Conservation (phyloP, 2,113 vertebrate genomes). For the Anarrhichthys ocellatus region DNA sequence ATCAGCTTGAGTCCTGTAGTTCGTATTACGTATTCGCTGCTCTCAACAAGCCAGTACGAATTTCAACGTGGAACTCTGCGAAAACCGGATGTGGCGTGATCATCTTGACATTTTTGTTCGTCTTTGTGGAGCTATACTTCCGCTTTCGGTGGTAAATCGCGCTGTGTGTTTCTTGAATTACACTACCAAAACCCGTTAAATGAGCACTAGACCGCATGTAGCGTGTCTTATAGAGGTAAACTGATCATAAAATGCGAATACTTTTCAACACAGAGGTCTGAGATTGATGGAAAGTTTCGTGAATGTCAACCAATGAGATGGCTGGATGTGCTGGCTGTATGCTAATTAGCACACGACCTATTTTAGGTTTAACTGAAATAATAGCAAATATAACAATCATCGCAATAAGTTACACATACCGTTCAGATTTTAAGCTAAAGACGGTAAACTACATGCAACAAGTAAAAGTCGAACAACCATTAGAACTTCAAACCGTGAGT, state of each 20-base stretch:
- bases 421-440: fast-evolving
- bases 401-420: fast-evolving
- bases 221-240: fast-evolving
- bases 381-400: fast-evolving
- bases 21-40: fast-evolving
- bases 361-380: not conserved
- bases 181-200: not conserved
- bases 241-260: not conserved
- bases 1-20: fast-evolving
- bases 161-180: not conserved
- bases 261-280: fast-evolving
- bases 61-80: not conserved
- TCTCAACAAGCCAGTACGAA: fast-evolving
- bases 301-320: conserved; percentile 61
- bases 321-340: not conserved
- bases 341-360: not conserved
- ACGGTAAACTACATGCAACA: not conserved
- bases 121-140: conserved; percentile 44
- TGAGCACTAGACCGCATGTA: fast-evolving
- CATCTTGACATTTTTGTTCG: conserved; percentile 18
- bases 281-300: not conserved
- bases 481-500: conserved; percentile 40
- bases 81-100: fast-evolving
- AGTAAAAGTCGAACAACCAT: fast-evolving
- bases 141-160: conserved; percentile 21